Evolutionary conservation across 2,113 vertebrate species (phyloP), one percentile per base, ranked within the genome.

Genomic region (Typhlomys cinereus): DNA sequence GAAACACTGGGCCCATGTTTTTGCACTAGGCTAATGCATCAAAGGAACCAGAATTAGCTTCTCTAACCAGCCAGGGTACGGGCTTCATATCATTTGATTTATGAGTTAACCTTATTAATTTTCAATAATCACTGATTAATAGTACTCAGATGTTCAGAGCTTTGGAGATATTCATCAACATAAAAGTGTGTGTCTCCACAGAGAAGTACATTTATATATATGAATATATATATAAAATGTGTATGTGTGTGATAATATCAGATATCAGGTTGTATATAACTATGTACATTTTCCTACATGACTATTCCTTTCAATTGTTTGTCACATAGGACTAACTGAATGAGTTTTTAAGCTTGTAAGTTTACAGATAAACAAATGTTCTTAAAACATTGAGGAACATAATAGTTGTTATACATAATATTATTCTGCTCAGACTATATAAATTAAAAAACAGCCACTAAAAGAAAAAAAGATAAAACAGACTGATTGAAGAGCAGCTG

Each of bases 21-120:
- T 69, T 87, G 84, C 64, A 21, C 80, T 81, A 89, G 81, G 70
- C 89, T 69, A 84, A 89, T 57, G 20, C 54, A 62, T 23, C 44
- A 89, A 61, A 93, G 39, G 52, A 54, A 94, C 86, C 18, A 87
- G 76, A 73, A 62, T 64, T 74, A 93, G 73, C 82, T 79, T 57
- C 11, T 67, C 75, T 69, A 79, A 80, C 61, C 81, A 83, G 20
- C 54, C 62, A 84, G 82, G 54, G 7, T 46, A 50, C 1, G 69
- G 82, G 27, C 62, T 84, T 89, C 89, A 61, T 82, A 73, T 76
- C 80, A 91, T 50, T 81, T 89, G 92, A 92, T 62, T 96, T 95
- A 89, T 95, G 81, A 87, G 88, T 92, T 94, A 90, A 84, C 90
- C 79, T 78, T 84, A 95, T 92, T 70, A 90, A 88, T 90, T 86